Evolutionary conservation across 2,797 vertebrate genomes (phyloP).

Genomic region (Ficedula albicollis): DNA sequence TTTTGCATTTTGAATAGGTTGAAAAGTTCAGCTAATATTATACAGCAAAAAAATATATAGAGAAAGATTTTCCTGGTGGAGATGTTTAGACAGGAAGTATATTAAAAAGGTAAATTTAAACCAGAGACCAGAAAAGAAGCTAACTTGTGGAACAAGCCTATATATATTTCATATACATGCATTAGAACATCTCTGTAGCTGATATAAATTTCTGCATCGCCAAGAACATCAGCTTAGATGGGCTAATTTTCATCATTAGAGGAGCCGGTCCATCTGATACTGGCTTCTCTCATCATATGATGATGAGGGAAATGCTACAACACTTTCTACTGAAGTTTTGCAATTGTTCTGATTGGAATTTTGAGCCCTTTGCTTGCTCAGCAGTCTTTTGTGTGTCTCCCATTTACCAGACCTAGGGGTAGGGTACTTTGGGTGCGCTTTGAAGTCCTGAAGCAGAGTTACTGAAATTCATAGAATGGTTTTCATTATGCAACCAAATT

Average conservation of each 20-base stretch:
- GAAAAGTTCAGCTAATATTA: background rate
- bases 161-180: background rate
- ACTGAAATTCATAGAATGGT: background rate
- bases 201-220: background rate
- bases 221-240: background rate
- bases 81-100: background rate
- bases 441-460: background rate
- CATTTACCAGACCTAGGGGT: background rate
- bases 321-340: background rate
- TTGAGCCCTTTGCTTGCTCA: background rate
- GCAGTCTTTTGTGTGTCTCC: background rate
- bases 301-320: background rate
- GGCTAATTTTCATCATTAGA: background rate
- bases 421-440: rapidly evolving
- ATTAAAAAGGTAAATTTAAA: background rate
- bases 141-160: background rate
- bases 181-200: background rate
- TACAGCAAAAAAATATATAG: background rate
- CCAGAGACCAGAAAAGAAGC: background rate
- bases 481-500: background rate
- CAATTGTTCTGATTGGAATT: background rate
- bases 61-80: background rate
- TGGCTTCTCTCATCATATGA: background rate
- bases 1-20: background rate
- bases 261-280: background rate